phyloP scores from a whole-genome alignment of 2,797 vertebrate genomes.

The Lemur catta region DNA sequence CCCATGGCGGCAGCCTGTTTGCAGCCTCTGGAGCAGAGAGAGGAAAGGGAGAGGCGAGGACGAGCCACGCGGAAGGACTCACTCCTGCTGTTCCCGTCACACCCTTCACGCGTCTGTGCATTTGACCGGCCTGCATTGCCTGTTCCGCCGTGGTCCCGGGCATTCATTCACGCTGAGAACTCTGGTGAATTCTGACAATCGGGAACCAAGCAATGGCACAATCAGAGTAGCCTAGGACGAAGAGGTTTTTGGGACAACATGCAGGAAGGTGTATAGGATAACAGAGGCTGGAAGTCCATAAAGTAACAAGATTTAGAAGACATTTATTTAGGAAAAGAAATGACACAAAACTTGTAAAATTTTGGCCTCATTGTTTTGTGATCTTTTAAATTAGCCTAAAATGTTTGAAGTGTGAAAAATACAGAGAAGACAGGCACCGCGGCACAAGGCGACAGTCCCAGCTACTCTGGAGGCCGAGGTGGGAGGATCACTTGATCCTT shows the following conservation, averaged over 20 bases:
- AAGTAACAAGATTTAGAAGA: background rate
- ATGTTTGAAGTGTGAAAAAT: background rate
- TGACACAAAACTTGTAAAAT: background rate
- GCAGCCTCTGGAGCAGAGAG: background rate
- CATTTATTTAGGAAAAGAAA: background rate
- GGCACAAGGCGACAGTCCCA: background rate
- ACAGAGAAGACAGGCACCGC: background rate
- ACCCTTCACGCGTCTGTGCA: rapidly evolving
- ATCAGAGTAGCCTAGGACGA: too few species aligned
- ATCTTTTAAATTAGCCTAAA: background rate
- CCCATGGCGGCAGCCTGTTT: rapidly evolving
- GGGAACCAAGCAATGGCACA: background rate
- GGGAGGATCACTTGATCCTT: background rate
- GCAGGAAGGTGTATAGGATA: too few species aligned
- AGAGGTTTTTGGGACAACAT: too few species aligned
- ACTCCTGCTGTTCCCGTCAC: rapidly evolving
- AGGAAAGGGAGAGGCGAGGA: background rate
- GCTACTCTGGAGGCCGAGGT: background rate
- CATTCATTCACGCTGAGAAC: background rate
- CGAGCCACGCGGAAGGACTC: rapidly evolving
- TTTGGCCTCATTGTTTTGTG: background rate
- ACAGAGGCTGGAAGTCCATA: background rate
- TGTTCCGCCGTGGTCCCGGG: rapidly evolving
- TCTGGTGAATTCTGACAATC: too few species aligned
- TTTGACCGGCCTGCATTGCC: background rate